Evolutionary conservation across 2,797 vertebrate species (phyloP).

Genomic region (Dendrocincla fuliginosa): DNA sequence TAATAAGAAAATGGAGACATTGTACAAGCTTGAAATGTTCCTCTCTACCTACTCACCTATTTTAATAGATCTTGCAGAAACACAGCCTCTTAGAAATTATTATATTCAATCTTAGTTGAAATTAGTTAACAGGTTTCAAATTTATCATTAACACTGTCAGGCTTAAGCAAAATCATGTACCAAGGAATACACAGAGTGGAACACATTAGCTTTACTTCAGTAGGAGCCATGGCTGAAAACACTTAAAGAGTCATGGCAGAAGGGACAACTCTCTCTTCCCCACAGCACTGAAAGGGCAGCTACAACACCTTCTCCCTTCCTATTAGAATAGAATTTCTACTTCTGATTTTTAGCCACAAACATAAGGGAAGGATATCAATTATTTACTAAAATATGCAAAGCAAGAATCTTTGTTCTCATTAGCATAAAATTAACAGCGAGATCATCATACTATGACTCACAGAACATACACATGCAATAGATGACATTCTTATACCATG

Average conservation of each 20-base stretch:
- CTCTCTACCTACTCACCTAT: not conserved
- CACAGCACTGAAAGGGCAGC: not conserved
- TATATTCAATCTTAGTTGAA: not conserved
- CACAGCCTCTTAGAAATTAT: not conserved
- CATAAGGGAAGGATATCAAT: not conserved
- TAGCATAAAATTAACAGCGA: not conserved
- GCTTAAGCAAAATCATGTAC: not conserved
- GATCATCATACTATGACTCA: not conserved
- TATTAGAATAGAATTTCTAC: not conserved
- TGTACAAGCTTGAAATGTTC: not conserved
- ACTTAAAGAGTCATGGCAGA: not conserved
- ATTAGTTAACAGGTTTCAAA: not conserved
- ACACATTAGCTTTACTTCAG: not conserved
- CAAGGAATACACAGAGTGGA: not conserved
- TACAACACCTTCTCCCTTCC: not conserved
- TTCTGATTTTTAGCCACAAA: not conserved
- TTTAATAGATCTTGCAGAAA: not conserved
- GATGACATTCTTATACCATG: constrained; percentile 79
- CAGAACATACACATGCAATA: not conserved
- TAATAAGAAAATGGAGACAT: not conserved
- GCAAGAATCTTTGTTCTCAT: not conserved
- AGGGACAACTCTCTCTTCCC: not conserved
- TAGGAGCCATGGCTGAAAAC: not conserved
- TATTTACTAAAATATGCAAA: not conserved
- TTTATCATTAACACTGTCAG: not conserved